Conservation (phyloP, 2,888 invertebrate genomes). For the Tenodera sinensis region DNA sequence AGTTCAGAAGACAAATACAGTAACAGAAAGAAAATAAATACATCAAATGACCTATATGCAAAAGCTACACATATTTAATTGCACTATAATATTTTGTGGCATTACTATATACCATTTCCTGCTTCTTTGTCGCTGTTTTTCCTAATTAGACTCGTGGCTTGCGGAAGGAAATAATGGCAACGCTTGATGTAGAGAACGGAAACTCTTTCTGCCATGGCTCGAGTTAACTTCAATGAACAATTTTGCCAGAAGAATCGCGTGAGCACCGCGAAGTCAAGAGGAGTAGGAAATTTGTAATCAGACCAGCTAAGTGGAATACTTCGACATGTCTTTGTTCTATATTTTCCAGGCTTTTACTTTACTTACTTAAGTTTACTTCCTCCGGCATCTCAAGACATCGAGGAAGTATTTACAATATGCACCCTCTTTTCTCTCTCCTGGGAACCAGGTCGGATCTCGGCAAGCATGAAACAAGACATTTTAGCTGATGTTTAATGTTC, state of each 20-base stretch:
- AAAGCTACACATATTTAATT: too few relatives aligned
- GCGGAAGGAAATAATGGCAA: neutral
- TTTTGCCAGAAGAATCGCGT: neutral
- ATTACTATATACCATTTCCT: neutral
- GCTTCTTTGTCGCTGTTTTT: neutral
- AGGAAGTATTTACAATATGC: neutral
- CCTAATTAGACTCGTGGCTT: neutral
- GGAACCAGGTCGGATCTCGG: neutral
- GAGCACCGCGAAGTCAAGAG: neutral
- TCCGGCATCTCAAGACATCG: neutral
- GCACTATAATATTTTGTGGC: neutral
- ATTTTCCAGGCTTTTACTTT: neutral
- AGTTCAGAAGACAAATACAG: too few relatives aligned
- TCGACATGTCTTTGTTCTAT: neutral
- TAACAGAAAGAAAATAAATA: too few relatives aligned
- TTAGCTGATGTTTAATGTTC: neutral
- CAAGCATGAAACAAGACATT: neutral
- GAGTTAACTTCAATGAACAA: neutral
- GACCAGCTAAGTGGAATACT: neutral
- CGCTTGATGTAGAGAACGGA: neutral
- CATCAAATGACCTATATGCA: too few relatives aligned
- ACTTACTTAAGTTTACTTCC: neutral
- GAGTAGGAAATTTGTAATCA: neutral
- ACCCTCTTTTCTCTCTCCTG: neutral
- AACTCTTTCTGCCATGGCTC: neutral